These are phyloP conservation scores for Quadroppia sp. DNA, from an alignment of 2,888 invertebrate genomes.

Conservation along the genomic window DNA sequence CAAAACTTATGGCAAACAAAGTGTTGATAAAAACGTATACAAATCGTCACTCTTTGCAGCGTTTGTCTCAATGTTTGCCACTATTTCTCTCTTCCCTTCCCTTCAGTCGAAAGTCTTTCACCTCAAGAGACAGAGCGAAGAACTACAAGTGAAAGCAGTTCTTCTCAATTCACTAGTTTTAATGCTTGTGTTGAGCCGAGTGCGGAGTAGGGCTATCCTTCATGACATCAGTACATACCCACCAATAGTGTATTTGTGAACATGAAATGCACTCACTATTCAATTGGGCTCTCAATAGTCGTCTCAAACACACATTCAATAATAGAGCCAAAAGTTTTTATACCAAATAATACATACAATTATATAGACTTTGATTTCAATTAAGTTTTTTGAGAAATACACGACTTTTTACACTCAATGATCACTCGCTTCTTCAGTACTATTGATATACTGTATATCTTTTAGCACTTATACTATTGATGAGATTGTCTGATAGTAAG, in stretches of 20 bases:
- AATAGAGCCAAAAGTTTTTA: not conserved
- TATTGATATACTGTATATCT: no score
- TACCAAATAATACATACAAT: not conserved
- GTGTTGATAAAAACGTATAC: conserved; percentile 9
- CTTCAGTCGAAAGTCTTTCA: conserved; percentile 18
- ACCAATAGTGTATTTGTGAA: conserved; percentile 20
- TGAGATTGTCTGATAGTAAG: no score
- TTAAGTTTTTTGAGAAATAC: not conserved
- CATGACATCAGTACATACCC: conserved; percentile 18
- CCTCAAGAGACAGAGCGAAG: conserved; percentile 28
- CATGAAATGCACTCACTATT: not conserved
- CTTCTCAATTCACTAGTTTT: conserved; percentile 24
- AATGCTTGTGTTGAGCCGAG: not conserved
- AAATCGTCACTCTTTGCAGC: conserved; percentile 18
- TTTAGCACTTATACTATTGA: no score
- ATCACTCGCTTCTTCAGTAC: no score
- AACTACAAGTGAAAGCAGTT: conserved; percentile 26
- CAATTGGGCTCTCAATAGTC: no score
- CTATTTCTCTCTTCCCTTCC: not conserved
- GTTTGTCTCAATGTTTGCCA: not conserved
- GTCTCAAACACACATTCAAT: conserved; percentile 23
- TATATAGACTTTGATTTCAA: not conserved
- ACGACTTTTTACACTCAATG: not conserved
- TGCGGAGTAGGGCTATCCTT: not conserved
- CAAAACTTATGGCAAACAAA: conserved; percentile 2